These are phyloP conservation scores for Oreonectes daqikongensis DNA, from an alignment of 2,797 vertebrate genomes.

Conservation along the genomic window DNA sequence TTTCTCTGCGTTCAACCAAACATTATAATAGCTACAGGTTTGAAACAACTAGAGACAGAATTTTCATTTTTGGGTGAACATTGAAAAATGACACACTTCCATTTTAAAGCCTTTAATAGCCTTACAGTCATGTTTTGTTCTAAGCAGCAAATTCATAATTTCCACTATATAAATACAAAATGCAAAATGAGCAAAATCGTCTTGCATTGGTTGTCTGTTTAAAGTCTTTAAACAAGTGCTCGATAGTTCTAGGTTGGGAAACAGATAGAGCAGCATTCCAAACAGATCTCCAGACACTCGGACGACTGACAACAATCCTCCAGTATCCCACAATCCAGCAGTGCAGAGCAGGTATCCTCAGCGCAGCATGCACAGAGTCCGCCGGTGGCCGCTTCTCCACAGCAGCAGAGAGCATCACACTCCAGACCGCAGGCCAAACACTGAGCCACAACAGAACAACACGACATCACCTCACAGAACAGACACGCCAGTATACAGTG, in stretches of 20 bases:
- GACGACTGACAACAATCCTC: slow-evolving; percentile 80
- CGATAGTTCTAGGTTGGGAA: slow-evolving; percentile 72
- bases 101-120: neutral
- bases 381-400: slow-evolving; percentile 63
- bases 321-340: slow-evolving; percentile 76
- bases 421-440: slow-evolving; percentile 73
- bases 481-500: slow-evolving; percentile 83
- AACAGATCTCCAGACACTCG: slow-evolving; percentile 81
- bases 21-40: too few species aligned
- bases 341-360: slow-evolving; percentile 70
- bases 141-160: neutral
- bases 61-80: too few species aligned
- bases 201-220: neutral
- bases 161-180: slow-evolving; percentile 33
- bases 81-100: neutral
- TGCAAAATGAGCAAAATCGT: slow-evolving; percentile 6
- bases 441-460: slow-evolving; percentile 74
- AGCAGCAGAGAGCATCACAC: slow-evolving; percentile 70
- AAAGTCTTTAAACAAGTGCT: slow-evolving; percentile 17
- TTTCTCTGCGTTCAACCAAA: too few species aligned
- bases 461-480: slow-evolving; percentile 79
- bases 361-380: slow-evolving; percentile 60
- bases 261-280: slow-evolving; percentile 84
- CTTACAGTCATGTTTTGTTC: slow-evolving; percentile 19
- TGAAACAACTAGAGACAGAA: too few species aligned